Percentiles rank a stretch among this genome's conserved stretches.
Conservation (phyloP, 2,888 invertebrate species). For the Serrognathus titanus region DNA sequence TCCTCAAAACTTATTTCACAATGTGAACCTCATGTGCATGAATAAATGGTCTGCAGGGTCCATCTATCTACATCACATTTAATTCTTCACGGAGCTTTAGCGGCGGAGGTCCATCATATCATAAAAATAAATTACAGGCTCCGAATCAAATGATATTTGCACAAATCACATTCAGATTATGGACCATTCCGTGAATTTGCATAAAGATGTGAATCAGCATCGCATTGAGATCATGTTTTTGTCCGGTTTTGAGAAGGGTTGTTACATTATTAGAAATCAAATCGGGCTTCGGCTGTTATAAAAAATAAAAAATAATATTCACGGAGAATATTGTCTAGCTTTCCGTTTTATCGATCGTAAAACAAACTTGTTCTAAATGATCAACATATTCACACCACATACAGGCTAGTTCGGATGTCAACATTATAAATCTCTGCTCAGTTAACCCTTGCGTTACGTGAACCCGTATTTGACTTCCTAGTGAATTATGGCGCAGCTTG, state of each 20-base stretch:
- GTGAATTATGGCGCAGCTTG: conserved; percentile 42
- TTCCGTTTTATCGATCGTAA: not conserved
- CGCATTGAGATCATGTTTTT: conserved; percentile 23
- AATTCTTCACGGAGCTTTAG: conserved; percentile 30
- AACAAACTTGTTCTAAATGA: conserved; percentile 3
- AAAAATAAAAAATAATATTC: too few relatives aligned
- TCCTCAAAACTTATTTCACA: too few relatives aligned
- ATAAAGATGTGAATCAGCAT: conserved; percentile 29
- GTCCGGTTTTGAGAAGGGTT: conserved; percentile 17
- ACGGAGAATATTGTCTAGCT: too few relatives aligned
- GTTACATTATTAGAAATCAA: conserved; percentile 5
- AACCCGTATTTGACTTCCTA: conserved; percentile 42
- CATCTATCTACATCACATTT: conserved; percentile 29
- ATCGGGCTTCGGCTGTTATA: not conserved
- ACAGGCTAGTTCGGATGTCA: conserved; percentile 40
- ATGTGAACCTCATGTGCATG: too few relatives aligned
- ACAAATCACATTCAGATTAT: conserved; percentile 23
- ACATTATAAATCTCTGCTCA: conserved; percentile 44
- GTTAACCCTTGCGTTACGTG: conserved; percentile 40
- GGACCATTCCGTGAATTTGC: conserved; percentile 25
- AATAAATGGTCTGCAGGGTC: conserved; percentile 12
- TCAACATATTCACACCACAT: conserved; percentile 39
- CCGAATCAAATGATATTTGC: conserved; percentile 23
- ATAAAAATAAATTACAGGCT: conserved; percentile 23
- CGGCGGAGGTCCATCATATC: conserved; percentile 19